phyloP scores from a whole-genome alignment of 2,113 vertebrate genomes.

The Tragelaphus strepsiceros region DNA sequence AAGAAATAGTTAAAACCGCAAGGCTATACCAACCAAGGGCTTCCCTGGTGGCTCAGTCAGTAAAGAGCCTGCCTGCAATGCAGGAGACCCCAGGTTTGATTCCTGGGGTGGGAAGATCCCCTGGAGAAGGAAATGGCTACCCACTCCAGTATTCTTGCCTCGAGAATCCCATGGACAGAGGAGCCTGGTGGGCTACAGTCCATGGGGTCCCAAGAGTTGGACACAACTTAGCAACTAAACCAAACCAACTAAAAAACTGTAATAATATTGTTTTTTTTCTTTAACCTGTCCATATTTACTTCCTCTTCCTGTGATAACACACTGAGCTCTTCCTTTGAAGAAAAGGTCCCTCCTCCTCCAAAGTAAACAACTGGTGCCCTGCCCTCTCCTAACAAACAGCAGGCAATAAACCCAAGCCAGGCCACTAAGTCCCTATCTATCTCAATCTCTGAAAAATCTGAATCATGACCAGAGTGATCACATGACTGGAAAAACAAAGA shows the following conservation, averaged over 20 bases:
- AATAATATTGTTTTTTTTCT: neutral
- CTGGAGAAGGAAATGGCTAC: neutral
- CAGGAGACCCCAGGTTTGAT: neutral
- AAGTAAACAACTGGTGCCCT: neutral
- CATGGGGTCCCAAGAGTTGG: neutral
- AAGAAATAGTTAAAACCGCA: neutral
- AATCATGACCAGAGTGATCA: neutral
- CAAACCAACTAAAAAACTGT: neutral
- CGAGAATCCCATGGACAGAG: neutral
- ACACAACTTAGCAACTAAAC: neutral
- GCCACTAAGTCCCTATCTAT: neutral
- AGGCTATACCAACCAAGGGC: neutral
- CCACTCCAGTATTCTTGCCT: neutral
- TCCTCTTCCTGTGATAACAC: neutral
- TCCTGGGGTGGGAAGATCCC: neutral
- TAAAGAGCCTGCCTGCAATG: neutral
- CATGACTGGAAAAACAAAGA: neutral
- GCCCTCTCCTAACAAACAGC: neutral
- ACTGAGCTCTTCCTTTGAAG: neutral
- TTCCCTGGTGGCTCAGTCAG: neutral
- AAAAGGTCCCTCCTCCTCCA: neutral
- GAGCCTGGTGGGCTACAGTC: neutral
- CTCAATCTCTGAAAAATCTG: neutral
- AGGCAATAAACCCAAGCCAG: neutral
- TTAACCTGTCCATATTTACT: neutral